Evolutionary conservation across 2,113 vertebrate genomes (phyloP).

Genomic region (Crotalus viridis): DNA sequence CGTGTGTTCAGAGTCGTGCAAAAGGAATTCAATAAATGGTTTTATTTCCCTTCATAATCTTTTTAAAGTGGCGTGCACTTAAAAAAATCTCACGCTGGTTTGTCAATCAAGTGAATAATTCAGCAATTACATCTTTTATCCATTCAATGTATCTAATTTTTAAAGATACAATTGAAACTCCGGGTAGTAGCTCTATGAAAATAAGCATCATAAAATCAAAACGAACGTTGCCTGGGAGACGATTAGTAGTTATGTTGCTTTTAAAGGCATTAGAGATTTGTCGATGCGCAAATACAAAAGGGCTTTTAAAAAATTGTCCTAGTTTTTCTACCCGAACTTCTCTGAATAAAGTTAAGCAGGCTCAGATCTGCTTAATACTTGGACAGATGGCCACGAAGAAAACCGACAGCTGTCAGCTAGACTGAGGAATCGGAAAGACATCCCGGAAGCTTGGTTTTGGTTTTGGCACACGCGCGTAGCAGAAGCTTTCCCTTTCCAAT

Average conservation of each 20-base stretch:
- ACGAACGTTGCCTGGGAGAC: not conserved
- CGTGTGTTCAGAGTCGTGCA: not conserved
- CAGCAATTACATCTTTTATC: not conserved
- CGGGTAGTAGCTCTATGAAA: not conserved
- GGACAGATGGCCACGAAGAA: not conserved
- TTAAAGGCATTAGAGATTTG: not conserved
- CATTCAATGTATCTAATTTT: not conserved
- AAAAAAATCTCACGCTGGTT: not conserved
- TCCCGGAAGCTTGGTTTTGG: not conserved
- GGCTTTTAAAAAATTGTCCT: not conserved
- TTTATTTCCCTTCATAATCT: not conserved
- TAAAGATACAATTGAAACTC: not conserved
- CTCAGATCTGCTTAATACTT: not conserved
- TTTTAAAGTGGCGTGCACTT: not conserved
- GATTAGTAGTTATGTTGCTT: not conserved
- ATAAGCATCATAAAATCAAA: not conserved
- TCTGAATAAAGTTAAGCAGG: not conserved
- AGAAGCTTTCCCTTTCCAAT: not conserved
- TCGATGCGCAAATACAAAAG: not conserved
- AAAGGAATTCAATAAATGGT: not conserved
- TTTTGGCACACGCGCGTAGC: not conserved
- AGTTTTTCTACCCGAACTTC: not conserved
- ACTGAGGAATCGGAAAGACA: not conserved
- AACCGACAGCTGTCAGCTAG: not conserved
- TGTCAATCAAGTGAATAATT: not conserved